phyloP scores from a whole-genome alignment of 1,140 invertebrate genomes.

The Bilobella aurantiaca region DNA sequence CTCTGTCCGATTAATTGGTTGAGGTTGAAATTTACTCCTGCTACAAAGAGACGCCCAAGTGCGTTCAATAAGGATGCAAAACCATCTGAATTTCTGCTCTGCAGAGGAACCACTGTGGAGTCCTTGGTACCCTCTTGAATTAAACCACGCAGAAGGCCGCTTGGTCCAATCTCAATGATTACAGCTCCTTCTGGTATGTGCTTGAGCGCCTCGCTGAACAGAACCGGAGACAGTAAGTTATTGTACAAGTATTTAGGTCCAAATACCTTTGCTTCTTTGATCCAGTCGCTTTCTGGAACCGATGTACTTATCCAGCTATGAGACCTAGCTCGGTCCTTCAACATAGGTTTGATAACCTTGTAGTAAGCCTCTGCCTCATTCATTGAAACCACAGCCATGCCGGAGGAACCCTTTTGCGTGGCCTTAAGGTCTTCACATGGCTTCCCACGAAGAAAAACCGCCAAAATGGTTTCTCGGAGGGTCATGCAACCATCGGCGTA shows the following conservation, averaged over 20 bases:
- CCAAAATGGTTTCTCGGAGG: slow-evolving; percentile 75
- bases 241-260: slow-evolving; percentile 92
- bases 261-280: slow-evolving; percentile 61
- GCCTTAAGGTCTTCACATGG: slow-evolving; percentile 14
- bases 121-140: background rate
- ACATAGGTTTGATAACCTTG: slow-evolving; percentile 25
- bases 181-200: slow-evolving; percentile 79
- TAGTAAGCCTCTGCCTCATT: slow-evolving; percentile 47
- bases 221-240: slow-evolving; percentile 72
- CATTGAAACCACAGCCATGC: slow-evolving; percentile 69
- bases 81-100: background rate
- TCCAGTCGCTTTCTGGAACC: slow-evolving; percentile 74
- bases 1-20: slow-evolving; percentile 30
- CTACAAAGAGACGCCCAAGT: background rate
- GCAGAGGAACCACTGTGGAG: background rate
- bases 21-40: background rate
- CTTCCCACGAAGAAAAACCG: slow-evolving; percentile 59
- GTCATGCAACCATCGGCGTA: slow-evolving; percentile 93
- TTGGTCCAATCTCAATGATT: slow-evolving; percentile 70
- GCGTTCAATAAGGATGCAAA: background rate
- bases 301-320: slow-evolving; percentile 83
- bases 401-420: slow-evolving; percentile 46
- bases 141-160: background rate
- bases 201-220: slow-evolving; percentile 54
- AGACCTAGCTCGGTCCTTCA: slow-evolving; percentile 59